phyloP scores from a whole-genome alignment of 1,140 invertebrate genomes.

The Phthorimaea operculella region DNA sequence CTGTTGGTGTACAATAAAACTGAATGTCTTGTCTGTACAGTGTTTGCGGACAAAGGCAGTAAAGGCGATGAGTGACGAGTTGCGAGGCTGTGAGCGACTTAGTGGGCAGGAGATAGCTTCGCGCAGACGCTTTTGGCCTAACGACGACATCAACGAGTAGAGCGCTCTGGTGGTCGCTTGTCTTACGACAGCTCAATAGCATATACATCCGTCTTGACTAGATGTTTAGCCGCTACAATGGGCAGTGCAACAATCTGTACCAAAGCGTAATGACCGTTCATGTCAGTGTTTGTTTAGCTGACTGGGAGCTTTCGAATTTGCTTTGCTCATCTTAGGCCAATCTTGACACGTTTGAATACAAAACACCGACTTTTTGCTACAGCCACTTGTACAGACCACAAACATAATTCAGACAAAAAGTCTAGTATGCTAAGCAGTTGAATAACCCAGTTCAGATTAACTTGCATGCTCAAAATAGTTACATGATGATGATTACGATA shows the following conservation, averaged over 20 bases:
- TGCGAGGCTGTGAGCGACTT: background rate
- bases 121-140: background rate
- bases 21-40: too few relatives aligned
- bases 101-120: background rate
- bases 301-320: too few relatives aligned
- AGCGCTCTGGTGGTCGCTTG: conserved; percentile 30
- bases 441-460: background rate
- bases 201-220: conserved; percentile 41
- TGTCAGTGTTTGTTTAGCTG: too few relatives aligned
- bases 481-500: conserved; percentile 21
- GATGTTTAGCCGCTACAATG: conserved; percentile 16
- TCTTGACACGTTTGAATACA: too few relatives aligned
- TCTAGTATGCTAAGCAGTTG: background rate
- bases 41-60: background rate
- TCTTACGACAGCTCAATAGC: conserved; percentile 38
- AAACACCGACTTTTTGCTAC: too few relatives aligned
- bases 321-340: too few relatives aligned
- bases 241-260: conserved; percentile 1
- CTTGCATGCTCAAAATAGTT: conserved; percentile 13
- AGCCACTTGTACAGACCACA: too few relatives aligned
- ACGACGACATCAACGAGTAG: conserved; percentile 18
- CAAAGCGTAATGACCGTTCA: too few relatives aligned
- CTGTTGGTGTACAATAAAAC: too few relatives aligned
- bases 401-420: too few relatives aligned
- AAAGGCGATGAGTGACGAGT: too few relatives aligned